These are phyloP conservation scores for Lasius fuliginosus DNA, from an alignment of 2,888 invertebrate species.

Conservation along the genomic window DNA sequence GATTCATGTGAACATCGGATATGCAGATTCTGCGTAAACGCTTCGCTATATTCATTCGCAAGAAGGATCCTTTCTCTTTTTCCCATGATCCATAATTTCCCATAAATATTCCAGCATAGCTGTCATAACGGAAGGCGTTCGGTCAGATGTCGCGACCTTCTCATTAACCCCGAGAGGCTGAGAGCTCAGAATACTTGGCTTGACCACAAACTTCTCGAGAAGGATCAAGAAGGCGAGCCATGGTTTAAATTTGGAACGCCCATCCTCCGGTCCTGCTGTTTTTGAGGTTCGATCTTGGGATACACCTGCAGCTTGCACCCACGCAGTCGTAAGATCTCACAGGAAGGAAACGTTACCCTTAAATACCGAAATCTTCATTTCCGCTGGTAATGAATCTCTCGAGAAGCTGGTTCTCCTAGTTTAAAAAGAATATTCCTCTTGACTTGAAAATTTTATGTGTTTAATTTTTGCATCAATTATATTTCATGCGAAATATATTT, in stretches of 20 bases:
- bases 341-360: conserved; percentile 79
- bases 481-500: background rate
- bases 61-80: conserved; percentile 64
- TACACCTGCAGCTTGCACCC: conserved; percentile 82
- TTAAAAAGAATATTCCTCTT: conserved; percentile 36
- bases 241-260: conserved; percentile 83
- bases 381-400: conserved; percentile 69
- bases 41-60: conserved; percentile 28
- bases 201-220: conserved; percentile 82
- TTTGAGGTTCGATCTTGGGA: conserved; percentile 71
- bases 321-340: conserved; percentile 75
- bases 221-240: conserved; percentile 74
- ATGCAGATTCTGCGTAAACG: conserved; percentile 15
- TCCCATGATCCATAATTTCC: conserved; percentile 82
- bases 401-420: conserved; percentile 28
- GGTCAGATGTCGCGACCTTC: conserved; percentile 83
- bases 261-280: conserved; percentile 73
- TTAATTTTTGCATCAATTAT: background rate
- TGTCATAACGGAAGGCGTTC: conserved; percentile 83
- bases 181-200: conserved; percentile 73
- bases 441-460: background rate
- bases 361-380: conserved; percentile 79
- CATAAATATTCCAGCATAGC: conserved; percentile 80
- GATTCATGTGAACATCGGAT: background rate
- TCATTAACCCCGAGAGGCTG: conserved; percentile 80